phyloP scores from a whole-genome alignment of 1,140 invertebrate species.

The Drosophila chauvacae region DNA sequence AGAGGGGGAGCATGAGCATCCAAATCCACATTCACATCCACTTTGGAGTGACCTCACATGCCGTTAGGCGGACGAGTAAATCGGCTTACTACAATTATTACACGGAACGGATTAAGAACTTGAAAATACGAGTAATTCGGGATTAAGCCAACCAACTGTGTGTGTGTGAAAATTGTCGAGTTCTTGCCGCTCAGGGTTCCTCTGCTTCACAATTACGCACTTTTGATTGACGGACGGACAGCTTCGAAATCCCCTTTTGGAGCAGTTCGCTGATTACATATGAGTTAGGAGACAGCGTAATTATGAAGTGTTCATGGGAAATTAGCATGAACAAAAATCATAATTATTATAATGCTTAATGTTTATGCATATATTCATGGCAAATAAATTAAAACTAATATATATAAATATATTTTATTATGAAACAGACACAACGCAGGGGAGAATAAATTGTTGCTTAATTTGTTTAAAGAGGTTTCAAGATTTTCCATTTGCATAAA shows the following conservation, averaged over 20 bases:
- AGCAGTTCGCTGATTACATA: slow-evolving; percentile 32
- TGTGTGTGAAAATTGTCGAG: slow-evolving; percentile 33
- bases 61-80: slow-evolving; percentile 62
- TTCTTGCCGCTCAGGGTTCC: slow-evolving; percentile 26
- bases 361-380: slow-evolving; percentile 25
- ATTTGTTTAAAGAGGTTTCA: slow-evolving; percentile 70
- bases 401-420: slow-evolving; percentile 41
- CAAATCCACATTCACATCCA: slow-evolving; percentile 6
- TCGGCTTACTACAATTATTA: slow-evolving; percentile 57
- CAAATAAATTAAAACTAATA: slow-evolving; percentile 64
- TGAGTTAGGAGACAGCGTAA: slow-evolving; percentile 40
- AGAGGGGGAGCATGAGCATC: slow-evolving; percentile 21
- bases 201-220: slow-evolving; percentile 1
- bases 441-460: slow-evolving; percentile 70
- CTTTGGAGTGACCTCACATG: slow-evolving; percentile 56
- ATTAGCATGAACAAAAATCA: slow-evolving; percentile 18
- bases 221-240: slow-evolving; percentile 32
- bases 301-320: slow-evolving; percentile 40
- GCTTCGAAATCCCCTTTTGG: slow-evolving; percentile 36
- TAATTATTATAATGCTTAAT: slow-evolving; percentile 23
- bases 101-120: slow-evolving; percentile 62
- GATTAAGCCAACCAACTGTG: slow-evolving; percentile 15
- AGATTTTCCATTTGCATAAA: slow-evolving; percentile 80
- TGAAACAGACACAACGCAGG: slow-evolving; percentile 11
- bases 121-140: slow-evolving; percentile 10